Base-by-base conservation (phyloP, 2,888 invertebrate species). In the Drosophila affinis region DNA sequence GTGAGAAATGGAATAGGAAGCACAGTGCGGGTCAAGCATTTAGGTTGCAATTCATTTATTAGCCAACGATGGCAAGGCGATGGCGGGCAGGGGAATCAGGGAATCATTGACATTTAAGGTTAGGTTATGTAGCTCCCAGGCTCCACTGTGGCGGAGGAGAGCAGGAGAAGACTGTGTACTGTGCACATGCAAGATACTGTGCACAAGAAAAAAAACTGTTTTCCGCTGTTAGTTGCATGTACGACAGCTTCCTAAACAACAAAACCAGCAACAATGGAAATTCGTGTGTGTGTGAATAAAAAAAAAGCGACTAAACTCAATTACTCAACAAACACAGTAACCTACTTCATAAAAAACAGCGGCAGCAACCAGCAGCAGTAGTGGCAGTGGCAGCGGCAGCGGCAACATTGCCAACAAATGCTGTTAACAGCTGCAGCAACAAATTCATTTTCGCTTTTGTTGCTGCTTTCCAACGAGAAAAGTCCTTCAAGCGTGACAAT, bases 401-500 rank as follows among this genome's bases (percentile, higher is more conserved):
- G 61, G 70, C 34, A 34, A 34, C 39, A 39, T 39, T 39, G 39
- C 70, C 85, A 75, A 85, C 74, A 72, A 73, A 68, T 62, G 62
- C 67, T 65, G 73, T 77, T 65, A 64, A 77, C 74, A 86, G 65
- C 77, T 62, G 69, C 48, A 86, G 75, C 88, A 82, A 87, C 87
- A 84, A 88, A 88, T 86, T 88, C 87, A 87, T 84, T 84, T 88
- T 88, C 88, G 87, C 88, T 86, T 80, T 65, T 68, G 45, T 47
- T 52, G 51, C 10, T 21, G 57, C 57, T 74, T 64, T 83, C 79
- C 77, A 73, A 62, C 75, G 62, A 82, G 69, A 77, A 87, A 87
- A 86, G 87, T 86, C 86, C 86, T 86, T 86, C 86, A 89, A 88
- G 86, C 86, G 89, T 86, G 86, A 88, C 89, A 87, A 88, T 87